These are phyloP conservation scores for Microcebus griseorufus DNA, from an alignment of 2,113 vertebrate species.

Conservation along the genomic window DNA sequence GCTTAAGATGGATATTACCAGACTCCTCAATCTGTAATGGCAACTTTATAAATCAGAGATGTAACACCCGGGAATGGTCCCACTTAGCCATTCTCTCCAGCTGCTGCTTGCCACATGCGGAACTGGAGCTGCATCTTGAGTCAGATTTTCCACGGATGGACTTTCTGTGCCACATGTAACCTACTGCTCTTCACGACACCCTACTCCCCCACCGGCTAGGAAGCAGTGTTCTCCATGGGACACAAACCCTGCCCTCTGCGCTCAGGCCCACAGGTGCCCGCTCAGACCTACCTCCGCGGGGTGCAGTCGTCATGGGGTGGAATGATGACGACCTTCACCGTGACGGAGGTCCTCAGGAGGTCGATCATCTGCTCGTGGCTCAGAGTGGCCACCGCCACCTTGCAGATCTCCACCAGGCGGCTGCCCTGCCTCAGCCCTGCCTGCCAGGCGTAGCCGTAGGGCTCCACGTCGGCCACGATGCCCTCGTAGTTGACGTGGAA, in stretches of 20 bases:
- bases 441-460: slow-evolving; percentile 97
- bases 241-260: too few species aligned
- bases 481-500: slow-evolving; percentile 99
- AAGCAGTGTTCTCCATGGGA: background rate
- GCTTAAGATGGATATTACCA: background rate
- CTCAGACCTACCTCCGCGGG: slow-evolving; percentile 90
- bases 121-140: background rate
- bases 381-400: slow-evolving; percentile 95
- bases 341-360: slow-evolving; percentile 95
- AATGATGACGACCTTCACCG: slow-evolving; percentile 96
- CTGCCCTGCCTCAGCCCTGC: slow-evolving; percentile 96
- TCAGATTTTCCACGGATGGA: background rate
- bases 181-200: background rate
- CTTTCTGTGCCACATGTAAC: background rate
- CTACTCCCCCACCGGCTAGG: accelerated
- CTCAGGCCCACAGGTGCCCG: background rate
- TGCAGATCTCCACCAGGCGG: slow-evolving; percentile 97
- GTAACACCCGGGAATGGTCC: background rate
- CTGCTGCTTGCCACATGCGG: background rate
- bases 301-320: slow-evolving; percentile 96
- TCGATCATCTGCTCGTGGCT: slow-evolving; percentile 98
- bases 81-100: slow-evolving; percentile 45
- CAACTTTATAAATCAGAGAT: slow-evolving; percentile 22
- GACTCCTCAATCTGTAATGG: background rate
- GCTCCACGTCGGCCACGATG: slow-evolving; percentile 96